A percentile compares a stretch with the other conserved stretches of the same genome.
Evolutionary conservation across 2,888 invertebrate genomes (phyloP).

Genomic region (Metellina segmentata): DNA sequence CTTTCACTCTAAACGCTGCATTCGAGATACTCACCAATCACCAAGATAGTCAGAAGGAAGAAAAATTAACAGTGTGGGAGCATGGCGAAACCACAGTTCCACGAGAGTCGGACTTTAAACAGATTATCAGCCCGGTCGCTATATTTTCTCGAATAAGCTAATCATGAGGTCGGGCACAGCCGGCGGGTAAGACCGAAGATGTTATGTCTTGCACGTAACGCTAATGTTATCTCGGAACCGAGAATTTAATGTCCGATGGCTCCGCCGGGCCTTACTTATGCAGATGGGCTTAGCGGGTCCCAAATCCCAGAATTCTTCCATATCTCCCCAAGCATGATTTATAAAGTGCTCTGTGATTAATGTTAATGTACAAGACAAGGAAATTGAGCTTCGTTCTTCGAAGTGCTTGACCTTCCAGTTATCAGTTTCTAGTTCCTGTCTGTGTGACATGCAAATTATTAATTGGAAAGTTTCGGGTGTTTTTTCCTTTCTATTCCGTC

Average conservation of each 20-base stretch:
- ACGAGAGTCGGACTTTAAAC: not conserved
- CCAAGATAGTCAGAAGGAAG: no score
- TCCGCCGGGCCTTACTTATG: constrained; percentile 26
- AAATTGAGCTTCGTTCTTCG: not conserved
- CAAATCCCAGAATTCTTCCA: constrained; percentile 28
- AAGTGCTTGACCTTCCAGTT: not conserved
- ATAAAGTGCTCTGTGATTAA: constrained; percentile 26
- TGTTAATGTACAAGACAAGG: not conserved
- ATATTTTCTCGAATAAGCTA: not conserved
- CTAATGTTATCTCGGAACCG: constrained; percentile 6
- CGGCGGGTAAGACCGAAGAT: not conserved
- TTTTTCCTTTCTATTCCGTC: not conserved
- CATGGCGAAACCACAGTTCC: no score
- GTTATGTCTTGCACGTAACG: constrained; percentile 6
- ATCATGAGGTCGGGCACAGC: constrained; percentile 5
- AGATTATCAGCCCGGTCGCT: not conserved
- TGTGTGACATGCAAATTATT: not conserved
- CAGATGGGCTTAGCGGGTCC: constrained; percentile 13
- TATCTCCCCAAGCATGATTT: constrained; percentile 11
- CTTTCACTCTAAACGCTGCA: no score
- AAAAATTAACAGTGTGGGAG: no score
- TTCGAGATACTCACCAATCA: no score
- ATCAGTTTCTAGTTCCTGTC: not conserved
- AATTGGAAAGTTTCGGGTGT: not conserved
- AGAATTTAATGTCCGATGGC: not conserved